Percentiles rank a stretch among this genome's conserved stretches.
These are phyloP conservation scores for Paratrypauchen microcephalus DNA, from an alignment of 2,797 vertebrate species.

Conservation along the genomic window DNA sequence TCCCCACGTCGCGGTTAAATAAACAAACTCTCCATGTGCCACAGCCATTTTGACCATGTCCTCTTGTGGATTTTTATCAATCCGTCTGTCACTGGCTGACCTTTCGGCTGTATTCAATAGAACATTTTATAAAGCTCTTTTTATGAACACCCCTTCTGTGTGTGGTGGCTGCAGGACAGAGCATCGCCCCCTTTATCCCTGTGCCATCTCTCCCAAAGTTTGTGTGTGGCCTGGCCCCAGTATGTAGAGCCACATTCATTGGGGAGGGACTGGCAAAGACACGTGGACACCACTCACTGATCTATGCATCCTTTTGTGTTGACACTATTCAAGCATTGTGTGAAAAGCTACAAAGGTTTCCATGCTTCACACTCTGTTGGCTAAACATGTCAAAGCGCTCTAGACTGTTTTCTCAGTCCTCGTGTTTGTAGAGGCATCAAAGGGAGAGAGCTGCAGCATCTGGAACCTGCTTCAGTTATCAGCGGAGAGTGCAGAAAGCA, in stretches of 20 bases:
- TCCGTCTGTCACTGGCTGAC: conserved; percentile 57
- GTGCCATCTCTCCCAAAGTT: conserved; percentile 24
- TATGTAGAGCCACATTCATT: conserved; percentile 44
- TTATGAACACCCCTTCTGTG: conserved; percentile 54
- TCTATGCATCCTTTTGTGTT: conserved; percentile 59
- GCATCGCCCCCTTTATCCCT: conserved; percentile 26
- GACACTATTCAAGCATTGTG: conserved; percentile 45
- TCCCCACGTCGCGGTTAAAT: conserved; percentile 9
- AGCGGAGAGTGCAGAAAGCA: conserved; percentile 39
- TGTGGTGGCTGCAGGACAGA: conserved; percentile 36
- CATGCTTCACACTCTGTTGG: conserved; percentile 70
- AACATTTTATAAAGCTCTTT: conserved; percentile 57
- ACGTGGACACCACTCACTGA: conserved; percentile 52
- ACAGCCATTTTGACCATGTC: conserved; percentile 22
- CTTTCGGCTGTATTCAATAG: conserved; percentile 61
- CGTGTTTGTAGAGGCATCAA: conserved; percentile 67
- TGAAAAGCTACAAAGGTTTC: conserved; percentile 73
- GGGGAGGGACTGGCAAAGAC: conserved; percentile 54
- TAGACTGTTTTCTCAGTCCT: conserved; percentile 57
- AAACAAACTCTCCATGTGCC: conserved; percentile 18
- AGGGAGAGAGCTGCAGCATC: conserved; percentile 45
- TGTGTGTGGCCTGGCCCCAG: conserved; percentile 36
- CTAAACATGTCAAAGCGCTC: conserved; percentile 75
- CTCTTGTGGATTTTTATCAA: conserved; percentile 47
- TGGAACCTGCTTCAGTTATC: conserved; percentile 56